Evolutionary conservation across 2,888 invertebrate genomes (phyloP), one percentile per base, ranked within the genome.

Genomic region (Eristalinus sepulchralis): DNA sequence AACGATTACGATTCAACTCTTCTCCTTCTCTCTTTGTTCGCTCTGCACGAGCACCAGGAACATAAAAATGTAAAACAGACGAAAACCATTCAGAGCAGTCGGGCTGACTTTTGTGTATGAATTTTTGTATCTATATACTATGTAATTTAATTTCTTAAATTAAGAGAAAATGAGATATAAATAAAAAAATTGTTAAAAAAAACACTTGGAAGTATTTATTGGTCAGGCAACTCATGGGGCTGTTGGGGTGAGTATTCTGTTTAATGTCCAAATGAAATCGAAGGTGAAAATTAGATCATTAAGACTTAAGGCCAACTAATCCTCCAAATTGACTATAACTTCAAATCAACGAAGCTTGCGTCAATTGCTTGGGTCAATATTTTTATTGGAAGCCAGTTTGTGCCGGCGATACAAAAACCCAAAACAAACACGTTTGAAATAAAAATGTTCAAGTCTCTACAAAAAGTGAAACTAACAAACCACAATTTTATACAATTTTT

Each of bases 141-240:
- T 72, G 67, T 85, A 85, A 85, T 85, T 85, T 85, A 85, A 85
- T 85, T 82, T 82, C 59, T 82, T 85, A 85, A 85, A 85, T 81
- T 85, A 85, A 85, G 85, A 85, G 85, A 85, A 85, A 85, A 82
- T 85, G 85, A 82, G 82, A 82, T 82, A 78, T 84, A 76, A 81
- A 84, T 83, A 81, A 72, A 76, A 83, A 83, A 82, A 81, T 76
- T 39, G 57, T 66, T 66, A 60, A 33, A 80, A 85, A 78, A 66
- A 76, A 73, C n/a, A n/a, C 5, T 27, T 5, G 27, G 5, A 67
- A 55, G 64, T 6, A 20, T 39, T 34, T 59, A 2, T 8, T 59
- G 22, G 9, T 53, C 13, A 13, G 34, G 9, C 1, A 34, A 9
- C n/a, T 53, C 53, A 17, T 10, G 0, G n/a, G 53, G 53, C 3